phyloP scores from a whole-genome alignment of 1,140 invertebrate species.

The Drosophila ambigua region DNA sequence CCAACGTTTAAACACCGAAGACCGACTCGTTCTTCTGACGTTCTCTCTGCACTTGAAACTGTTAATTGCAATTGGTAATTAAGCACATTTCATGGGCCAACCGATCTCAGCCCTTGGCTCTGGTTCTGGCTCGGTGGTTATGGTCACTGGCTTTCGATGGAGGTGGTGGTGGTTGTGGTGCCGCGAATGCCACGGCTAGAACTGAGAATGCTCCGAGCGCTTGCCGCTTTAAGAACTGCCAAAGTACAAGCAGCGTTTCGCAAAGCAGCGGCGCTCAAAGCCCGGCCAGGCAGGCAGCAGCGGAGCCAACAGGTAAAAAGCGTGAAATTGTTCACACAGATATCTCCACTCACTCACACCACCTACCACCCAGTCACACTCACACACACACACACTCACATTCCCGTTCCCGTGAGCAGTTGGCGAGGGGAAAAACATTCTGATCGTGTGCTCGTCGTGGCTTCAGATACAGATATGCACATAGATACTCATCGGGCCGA shows the following conservation, averaged over 20 bases:
- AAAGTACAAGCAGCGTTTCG: constrained; percentile 41
- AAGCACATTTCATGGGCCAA: constrained; percentile 31
- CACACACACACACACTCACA: neutral
- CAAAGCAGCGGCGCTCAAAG: constrained; percentile 23
- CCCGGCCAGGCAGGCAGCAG: neutral
- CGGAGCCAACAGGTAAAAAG: constrained; percentile 44
- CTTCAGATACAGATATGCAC: no score
- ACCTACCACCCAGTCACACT: neutral
- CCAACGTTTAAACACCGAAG: no score
- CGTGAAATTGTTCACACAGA: constrained; percentile 55
- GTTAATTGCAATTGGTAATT: constrained; percentile 18
- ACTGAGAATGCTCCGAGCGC: constrained; percentile 54
- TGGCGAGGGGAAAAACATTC: neutral
- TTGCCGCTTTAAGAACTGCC: constrained; percentile 73
- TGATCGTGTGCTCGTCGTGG: no score
- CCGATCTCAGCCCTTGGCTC: constrained; percentile 15
- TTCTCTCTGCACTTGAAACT: neutral
- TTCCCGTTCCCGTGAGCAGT: neutral
- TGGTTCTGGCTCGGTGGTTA: constrained; percentile 12
- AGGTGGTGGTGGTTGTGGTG: constrained; percentile 67
- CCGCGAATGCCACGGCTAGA: constrained; percentile 74
- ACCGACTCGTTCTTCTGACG: neutral
- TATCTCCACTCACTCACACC: constrained; percentile 7
- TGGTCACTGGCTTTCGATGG: constrained; percentile 32
- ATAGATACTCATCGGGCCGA: no score